These are phyloP conservation scores for Hymenopus coronatus DNA, from an alignment of 2,888 invertebrate genomes.

Conservation along the genomic window DNA sequence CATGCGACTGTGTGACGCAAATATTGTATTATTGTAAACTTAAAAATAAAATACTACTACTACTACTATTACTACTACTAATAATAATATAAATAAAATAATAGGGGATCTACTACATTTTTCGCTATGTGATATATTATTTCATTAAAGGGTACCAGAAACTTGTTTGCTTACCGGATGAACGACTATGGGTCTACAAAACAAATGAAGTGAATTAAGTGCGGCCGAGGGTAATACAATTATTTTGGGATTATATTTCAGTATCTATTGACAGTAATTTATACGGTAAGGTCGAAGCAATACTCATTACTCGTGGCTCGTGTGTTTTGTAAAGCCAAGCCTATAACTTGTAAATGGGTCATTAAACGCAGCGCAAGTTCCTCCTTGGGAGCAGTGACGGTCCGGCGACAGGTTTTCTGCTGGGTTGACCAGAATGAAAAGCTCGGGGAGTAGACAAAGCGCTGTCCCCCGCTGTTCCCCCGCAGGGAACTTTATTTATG, in stretches of 20 bases:
- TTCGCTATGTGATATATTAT: too few species aligned
- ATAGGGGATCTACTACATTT: too few species aligned
- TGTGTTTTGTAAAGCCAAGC: neutral
- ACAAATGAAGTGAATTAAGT: neutral
- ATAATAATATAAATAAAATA: too few species aligned
- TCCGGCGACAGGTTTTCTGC: neutral
- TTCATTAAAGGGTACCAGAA: neutral
- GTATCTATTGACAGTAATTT: neutral
- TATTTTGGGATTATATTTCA: neutral
- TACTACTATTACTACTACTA: too few species aligned
- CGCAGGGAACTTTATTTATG: conserved; percentile 4
- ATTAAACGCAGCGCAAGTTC: neutral
- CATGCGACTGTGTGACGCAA: too few species aligned
- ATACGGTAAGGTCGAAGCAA: neutral
- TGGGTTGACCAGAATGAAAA: conserved; percentile 11
- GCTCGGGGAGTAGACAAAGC: conserved; percentile 1
- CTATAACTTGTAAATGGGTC: neutral
- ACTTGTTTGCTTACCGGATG: neutral
- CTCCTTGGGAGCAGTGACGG: neutral
- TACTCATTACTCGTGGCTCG: neutral
- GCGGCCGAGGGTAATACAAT: neutral
- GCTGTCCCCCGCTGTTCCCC: neutral
- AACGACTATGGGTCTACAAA: neutral
- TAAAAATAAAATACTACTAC: too few species aligned
- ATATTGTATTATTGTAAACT: too few species aligned